A percentile compares a stretch with the other conserved stretches of the same genome.
phyloP scores from a whole-genome alignment of 2,113 vertebrate species.

The Phylloscopus whistleri region DNA sequence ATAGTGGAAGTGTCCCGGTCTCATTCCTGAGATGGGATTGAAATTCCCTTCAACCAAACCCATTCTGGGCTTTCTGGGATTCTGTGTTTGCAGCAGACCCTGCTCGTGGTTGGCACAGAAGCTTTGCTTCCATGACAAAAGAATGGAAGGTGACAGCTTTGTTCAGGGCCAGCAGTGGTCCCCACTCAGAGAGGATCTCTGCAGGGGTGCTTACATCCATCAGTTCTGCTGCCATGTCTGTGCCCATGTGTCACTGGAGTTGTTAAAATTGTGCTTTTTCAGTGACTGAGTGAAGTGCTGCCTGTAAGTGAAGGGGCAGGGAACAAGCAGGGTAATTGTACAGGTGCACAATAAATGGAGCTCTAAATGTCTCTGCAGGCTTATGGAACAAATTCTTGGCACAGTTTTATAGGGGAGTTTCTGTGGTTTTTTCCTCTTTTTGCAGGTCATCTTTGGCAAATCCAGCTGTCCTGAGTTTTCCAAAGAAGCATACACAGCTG shows the following conservation, averaged over 20 bases:
- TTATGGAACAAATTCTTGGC: constrained; percentile 2
- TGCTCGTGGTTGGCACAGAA: neutral
- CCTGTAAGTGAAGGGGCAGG: neutral
- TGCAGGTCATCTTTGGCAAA: constrained; percentile 97
- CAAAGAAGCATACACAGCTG: constrained; percentile 95
- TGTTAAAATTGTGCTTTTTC: neutral
- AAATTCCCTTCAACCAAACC: neutral
- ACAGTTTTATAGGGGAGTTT: neutral
- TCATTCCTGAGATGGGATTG: neutral
- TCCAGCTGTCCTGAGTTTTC: constrained; percentile 96
- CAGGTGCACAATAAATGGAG: neutral
- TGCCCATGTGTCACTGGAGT: neutral
- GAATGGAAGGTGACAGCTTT: neutral
- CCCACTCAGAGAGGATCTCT: neutral
- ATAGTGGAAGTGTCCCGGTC: neutral
- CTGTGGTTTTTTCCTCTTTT: neutral
- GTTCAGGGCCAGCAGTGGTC: neutral
- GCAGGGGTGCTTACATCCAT: neutral
- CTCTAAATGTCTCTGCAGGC: neutral
- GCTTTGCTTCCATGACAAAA: neutral
- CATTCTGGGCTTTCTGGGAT: neutral
- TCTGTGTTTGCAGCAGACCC: neutral
- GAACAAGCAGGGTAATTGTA: neutral
- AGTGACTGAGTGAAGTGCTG: neutral
- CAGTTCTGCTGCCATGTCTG: neutral